These are phyloP conservation scores for Leucopternis melanops DNA, from an alignment of 2,113 vertebrate species.

Conservation along the genomic window DNA sequence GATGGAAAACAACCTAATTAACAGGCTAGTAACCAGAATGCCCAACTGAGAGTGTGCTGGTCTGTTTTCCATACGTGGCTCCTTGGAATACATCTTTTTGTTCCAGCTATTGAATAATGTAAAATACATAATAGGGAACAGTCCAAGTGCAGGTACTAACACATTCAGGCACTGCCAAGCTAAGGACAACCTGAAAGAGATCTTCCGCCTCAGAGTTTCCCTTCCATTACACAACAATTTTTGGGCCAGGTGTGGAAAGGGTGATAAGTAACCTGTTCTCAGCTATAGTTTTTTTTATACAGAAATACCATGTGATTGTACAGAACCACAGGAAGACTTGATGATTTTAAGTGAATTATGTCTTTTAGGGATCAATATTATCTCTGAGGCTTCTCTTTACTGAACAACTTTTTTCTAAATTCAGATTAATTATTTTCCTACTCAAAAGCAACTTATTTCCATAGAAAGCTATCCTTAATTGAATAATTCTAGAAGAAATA, in stretches of 20 bases:
- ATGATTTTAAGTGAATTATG: neutral
- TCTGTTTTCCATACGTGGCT: neutral
- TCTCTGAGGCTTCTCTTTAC: neutral
- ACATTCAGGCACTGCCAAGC: neutral
- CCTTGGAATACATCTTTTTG: neutral
- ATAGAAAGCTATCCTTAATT: neutral
- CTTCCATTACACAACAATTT: neutral
- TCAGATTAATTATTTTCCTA: neutral
- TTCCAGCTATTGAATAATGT: neutral
- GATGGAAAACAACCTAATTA: neutral
- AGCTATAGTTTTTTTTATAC: neutral
- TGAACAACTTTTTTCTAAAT: neutral
- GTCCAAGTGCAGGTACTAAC: neutral
- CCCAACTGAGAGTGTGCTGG: neutral
- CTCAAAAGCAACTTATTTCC: neutral
- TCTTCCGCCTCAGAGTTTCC: neutral
- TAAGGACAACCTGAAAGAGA: neutral
- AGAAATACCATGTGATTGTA: neutral
- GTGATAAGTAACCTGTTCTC: neutral
- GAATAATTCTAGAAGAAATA: neutral
- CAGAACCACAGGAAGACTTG: neutral
- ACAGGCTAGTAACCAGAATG: neutral
- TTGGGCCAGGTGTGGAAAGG: neutral
- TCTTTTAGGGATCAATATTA: neutral
- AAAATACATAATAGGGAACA: neutral